Base-by-base conservation (phyloP, 2,113 vertebrate genomes). In the Myotis yumanensis region DNA sequence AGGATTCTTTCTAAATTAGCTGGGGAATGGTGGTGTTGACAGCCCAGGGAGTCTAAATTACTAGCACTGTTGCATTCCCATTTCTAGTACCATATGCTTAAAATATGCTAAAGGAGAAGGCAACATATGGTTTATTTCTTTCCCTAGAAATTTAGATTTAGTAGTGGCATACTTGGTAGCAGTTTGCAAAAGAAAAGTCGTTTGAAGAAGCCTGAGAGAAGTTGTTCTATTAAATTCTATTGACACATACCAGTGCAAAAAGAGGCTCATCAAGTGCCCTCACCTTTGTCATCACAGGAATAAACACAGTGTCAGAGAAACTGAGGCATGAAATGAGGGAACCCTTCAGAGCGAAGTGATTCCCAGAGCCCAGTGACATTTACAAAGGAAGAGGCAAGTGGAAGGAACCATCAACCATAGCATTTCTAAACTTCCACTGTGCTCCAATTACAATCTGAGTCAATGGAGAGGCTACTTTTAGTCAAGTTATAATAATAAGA, bases 111-210 rank as follows among this genome's bases (percentile, higher is more conserved):
- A 90, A 91, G 90, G 92, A 85, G 37, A 91, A 95, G 82, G 91
- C n/a, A 92, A 48, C 97, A 97, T 93, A 94, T 91, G 96, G 86
- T 95, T 96, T 94, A 93, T 94, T 92, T 89, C 90, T 96, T 94
- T 96, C 93, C 87, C 88, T 96, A 87, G 87, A 97, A 94, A 93
- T 92, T 96, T 96, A 85, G 0, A 91, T 87, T 96, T 92, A 91
- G 76, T 82, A 89, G 88, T 76, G 82, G 88, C 90, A 86, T 82
- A 94, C 88, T 96, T 96, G 77, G 93, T 95, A 93, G 86, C 75
- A 89, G 75, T 90, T 76, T 90, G 95, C 94, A 96, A 73, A 37
- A 95, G 64, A 95, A 79, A 73, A 12, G 59, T 16, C 52, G 23
- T 82, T 79, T 89, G 51, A 96, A 82, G 89, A 92, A 93, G 76